Evolutionary conservation across 1,140 invertebrate species (phyloP).

Genomic region (Eubasilissa regina): DNA sequence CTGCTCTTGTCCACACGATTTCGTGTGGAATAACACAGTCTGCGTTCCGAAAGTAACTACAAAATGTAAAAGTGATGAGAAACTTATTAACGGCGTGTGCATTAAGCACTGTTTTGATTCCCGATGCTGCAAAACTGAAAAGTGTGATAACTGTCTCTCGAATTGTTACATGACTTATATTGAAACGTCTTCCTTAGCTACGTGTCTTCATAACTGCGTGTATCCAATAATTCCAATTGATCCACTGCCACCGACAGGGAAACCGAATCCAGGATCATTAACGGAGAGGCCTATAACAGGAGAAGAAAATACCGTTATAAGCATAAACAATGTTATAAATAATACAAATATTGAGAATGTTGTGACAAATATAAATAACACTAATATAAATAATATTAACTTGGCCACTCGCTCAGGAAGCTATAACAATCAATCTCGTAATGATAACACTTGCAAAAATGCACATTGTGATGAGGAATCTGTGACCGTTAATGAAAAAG

Average conservation of each 20-base stretch:
- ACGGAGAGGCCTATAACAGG: too few species aligned
- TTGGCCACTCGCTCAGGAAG: neutral
- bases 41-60: too few species aligned
- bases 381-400: conserved; percentile 30
- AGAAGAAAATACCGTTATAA: conserved; percentile 28
- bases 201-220: too few species aligned
- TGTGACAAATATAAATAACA: conserved; percentile 13
- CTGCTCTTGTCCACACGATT: neutral
- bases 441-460: neutral
- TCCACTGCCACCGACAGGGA: neutral
- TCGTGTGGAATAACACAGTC: neutral
- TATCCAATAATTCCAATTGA: neutral
- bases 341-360: conserved; percentile 15
- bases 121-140: neutral
- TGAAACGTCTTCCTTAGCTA: too few species aligned
- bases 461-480: neutral
- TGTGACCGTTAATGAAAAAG: neutral
- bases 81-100: conserved; percentile 12
- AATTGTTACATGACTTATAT: too few species aligned
- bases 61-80: too few species aligned
- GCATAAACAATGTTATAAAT: conserved; percentile 23
- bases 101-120: neutral
- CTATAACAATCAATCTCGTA: neutral
- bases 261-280: too few species aligned
- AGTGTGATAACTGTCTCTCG: neutral